These are phyloP conservation scores for Picathartes gymnocephalus DNA, from an alignment of 2,113 vertebrate species.

Conservation along the genomic window DNA sequence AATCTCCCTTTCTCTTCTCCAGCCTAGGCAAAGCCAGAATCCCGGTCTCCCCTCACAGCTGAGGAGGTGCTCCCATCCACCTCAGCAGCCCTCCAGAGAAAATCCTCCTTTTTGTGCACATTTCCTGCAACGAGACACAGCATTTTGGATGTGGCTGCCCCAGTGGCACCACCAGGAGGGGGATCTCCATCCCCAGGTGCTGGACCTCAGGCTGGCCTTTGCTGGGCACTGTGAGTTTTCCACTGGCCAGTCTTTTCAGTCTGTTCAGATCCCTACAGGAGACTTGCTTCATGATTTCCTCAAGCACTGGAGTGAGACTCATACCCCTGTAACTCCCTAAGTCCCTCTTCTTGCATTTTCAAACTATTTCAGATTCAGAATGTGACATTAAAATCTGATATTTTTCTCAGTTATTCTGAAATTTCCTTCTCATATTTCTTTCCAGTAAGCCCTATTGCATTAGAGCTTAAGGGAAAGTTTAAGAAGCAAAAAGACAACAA, in stretches of 20 bases:
- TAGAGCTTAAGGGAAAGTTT: conserved; percentile 22
- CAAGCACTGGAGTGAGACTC: background rate
- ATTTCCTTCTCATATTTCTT: background rate
- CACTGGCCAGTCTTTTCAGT: background rate
- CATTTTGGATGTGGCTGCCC: background rate
- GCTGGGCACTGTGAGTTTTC: background rate
- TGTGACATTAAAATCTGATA: background rate
- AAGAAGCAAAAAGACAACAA: conserved; percentile 42
- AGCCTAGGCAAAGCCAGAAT: background rate
- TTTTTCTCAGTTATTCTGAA: background rate
- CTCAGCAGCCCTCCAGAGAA: background rate
- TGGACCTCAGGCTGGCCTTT: background rate
- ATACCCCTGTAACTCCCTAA: background rate
- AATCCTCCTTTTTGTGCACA: background rate
- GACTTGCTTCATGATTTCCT: background rate
- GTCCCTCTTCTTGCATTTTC: background rate
- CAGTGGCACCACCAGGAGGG: background rate
- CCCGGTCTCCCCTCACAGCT: background rate
- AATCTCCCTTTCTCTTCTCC: background rate
- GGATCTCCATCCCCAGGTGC: background rate
- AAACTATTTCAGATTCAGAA: background rate
- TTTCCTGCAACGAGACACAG: background rate
- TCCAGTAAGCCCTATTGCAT: background rate
- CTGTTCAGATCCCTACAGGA: background rate
- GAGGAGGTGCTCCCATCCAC: background rate